Percentiles rank a stretch among this genome's conserved stretches.
Evolutionary conservation across 2,888 invertebrate genomes (phyloP).

Genomic region (Liopterus haemorrhoidalis): DNA sequence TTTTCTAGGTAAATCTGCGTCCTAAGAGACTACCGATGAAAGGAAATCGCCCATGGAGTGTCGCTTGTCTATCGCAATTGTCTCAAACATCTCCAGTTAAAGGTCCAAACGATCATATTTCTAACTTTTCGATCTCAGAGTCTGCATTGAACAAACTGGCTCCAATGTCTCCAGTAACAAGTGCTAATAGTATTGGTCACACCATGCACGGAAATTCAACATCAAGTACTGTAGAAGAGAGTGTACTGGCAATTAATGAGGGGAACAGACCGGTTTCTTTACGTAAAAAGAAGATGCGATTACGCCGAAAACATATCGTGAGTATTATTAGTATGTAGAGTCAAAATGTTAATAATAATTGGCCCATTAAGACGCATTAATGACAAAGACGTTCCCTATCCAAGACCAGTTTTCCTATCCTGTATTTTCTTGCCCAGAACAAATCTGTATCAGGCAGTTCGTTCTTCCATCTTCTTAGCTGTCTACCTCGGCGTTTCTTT

Average conservation of each 20-base stretch:
- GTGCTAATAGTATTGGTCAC: slow-evolving; percentile 36
- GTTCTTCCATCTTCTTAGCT: too few species aligned
- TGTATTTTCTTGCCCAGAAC: too few species aligned
- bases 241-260: slow-evolving; percentile 47
- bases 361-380: too few species aligned
- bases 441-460: too few species aligned
- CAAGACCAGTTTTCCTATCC: too few species aligned
- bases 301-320: slow-evolving; percentile 17
- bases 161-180: slow-evolving; percentile 43
- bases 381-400: too few species aligned
- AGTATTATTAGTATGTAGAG: too few species aligned
- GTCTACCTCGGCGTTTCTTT: too few species aligned
- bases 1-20: slow-evolving; percentile 55
- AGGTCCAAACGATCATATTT: slow-evolving; percentile 20
- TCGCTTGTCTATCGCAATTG: slow-evolving; percentile 76
- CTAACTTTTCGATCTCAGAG: slow-evolving; percentile 80
- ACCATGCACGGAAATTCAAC: slow-evolving; percentile 46
- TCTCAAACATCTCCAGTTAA: slow-evolving; percentile 46
- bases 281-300: slow-evolving; percentile 20
- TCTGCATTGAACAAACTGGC: slow-evolving; percentile 74
- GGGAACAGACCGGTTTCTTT: slow-evolving; percentile 46
- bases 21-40: slow-evolving; percentile 53
- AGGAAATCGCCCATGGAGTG: slow-evolving; percentile 75
- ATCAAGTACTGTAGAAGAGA: slow-evolving; percentile 52
- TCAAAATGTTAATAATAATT: too few species aligned